A percentile compares a stretch with the other conserved stretches of the same genome.
phyloP scores from a whole-genome alignment of 2,888 invertebrate species.

The Gryllus longicercus region DNA sequence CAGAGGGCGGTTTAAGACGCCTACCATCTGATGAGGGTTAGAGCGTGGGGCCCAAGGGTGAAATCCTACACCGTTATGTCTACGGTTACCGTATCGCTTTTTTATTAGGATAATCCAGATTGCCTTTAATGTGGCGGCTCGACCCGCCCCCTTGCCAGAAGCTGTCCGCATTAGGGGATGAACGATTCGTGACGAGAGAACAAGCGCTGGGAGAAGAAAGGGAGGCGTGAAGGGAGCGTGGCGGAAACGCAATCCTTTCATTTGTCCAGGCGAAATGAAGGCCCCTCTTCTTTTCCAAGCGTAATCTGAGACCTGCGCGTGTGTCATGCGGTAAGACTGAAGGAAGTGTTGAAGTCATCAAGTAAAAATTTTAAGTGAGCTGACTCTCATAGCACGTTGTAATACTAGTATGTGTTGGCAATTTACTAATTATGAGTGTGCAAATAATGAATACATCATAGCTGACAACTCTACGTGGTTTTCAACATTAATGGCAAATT shows the following conservation, averaged over 20 bases:
- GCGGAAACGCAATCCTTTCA: background rate
- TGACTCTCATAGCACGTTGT: too few species aligned
- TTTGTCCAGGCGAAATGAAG: background rate
- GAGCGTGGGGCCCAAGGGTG: background rate
- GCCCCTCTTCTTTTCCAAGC: background rate
- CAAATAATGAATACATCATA: too few species aligned
- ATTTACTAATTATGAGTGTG: too few species aligned
- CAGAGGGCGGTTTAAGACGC: background rate
- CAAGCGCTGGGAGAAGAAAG: background rate
- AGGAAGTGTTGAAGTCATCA: too few species aligned
- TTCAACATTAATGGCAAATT: too few species aligned
- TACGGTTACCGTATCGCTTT: background rate
- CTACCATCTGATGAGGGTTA: background rate
- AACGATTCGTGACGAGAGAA: background rate
- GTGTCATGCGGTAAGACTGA: too few species aligned
- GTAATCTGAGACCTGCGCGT: background rate
- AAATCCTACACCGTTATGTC: slow-evolving; percentile 1
- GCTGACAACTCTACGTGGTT: too few species aligned
- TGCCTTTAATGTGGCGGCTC: background rate
- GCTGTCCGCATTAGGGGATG: background rate
- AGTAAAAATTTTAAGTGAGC: too few species aligned
- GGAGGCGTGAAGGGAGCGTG: background rate
- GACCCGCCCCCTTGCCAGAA: background rate
- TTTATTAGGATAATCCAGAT: slow-evolving; percentile 17
- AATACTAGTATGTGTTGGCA: too few species aligned